A percentile compares a stretch with the other conserved stretches of the same genome.
Evolutionary conservation across 2,888 invertebrate genomes (phyloP).

Genomic region (Pyrrhosoma nymphula): DNA sequence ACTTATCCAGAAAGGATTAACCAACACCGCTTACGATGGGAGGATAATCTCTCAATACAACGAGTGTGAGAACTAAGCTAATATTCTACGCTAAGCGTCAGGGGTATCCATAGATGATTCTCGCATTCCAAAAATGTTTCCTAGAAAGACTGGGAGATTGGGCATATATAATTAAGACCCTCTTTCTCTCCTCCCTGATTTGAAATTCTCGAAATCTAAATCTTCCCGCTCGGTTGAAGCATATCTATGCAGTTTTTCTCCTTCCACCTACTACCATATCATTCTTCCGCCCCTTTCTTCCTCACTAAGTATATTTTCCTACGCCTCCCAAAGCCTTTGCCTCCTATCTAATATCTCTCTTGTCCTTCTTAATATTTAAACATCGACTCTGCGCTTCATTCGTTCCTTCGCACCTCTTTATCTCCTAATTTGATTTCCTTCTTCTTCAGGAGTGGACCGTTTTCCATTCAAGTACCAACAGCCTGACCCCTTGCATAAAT

Average conservation of each 20-base stretch:
- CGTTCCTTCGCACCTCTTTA: neutral
- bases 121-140: neutral
- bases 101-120: neutral
- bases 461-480: neutral
- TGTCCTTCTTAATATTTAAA: neutral
- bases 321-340: neutral
- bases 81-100: neutral
- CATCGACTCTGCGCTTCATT: neutral
- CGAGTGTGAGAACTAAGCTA: neutral
- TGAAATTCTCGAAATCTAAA: neutral
- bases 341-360: neutral
- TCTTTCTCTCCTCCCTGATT: neutral
- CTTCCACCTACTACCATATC: neutral
- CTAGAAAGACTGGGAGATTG: neutral
- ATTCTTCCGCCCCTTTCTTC: neutral
- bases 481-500: neutral
- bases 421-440: slow-evolving; percentile 21
- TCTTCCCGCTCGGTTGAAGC: neutral
- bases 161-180: neutral
- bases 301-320: neutral
- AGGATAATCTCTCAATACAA: neutral
- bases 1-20: too few species aligned
- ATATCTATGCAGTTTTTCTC: neutral
- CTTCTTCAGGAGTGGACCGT: neutral
- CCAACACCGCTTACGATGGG: too few species aligned